These are phyloP conservation scores for Anthoptus insignis DNA, from an alignment of 2,888 invertebrate species.

Conservation along the genomic window DNA sequence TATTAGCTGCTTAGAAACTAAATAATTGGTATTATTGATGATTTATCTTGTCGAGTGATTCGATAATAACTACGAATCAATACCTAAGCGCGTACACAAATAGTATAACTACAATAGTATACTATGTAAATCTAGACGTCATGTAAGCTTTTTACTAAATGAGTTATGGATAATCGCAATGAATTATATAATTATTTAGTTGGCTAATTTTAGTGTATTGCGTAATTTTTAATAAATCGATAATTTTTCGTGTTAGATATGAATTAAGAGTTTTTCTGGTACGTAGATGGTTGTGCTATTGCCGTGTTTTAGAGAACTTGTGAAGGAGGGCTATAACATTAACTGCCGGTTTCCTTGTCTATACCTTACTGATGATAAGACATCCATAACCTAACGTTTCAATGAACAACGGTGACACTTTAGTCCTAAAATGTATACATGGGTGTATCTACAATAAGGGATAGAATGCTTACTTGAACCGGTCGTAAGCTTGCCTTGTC, in stretches of 20 bases:
- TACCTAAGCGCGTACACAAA: conserved; percentile 35
- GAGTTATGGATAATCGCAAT: conserved; percentile 53
- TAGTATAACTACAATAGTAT: too few relatives aligned
- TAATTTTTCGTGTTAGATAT: conserved; percentile 77
- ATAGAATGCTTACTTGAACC: neutral
- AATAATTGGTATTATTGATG: conserved; percentile 17
- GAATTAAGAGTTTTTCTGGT: conserved; percentile 80
- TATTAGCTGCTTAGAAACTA: too few relatives aligned
- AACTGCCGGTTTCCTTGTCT: conserved; percentile 46
- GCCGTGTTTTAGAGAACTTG: conserved; percentile 58
- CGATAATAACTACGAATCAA: conserved; percentile 15
- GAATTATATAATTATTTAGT: conserved; percentile 74
- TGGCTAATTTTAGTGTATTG: conserved; percentile 78
- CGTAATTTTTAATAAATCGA: conserved; percentile 78
- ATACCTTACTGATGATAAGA: conserved; percentile 28
- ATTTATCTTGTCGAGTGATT: conserved; percentile 16
- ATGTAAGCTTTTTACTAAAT: conserved; percentile 28
- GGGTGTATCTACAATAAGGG: neutral
- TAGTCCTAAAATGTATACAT: too few relatives aligned
- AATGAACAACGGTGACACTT: too few relatives aligned
- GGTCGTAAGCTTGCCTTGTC: conserved; percentile 46
- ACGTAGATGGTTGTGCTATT: conserved; percentile 81
- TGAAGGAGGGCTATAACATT: conserved; percentile 69
- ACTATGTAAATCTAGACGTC: conserved; percentile 30
- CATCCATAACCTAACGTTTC: too few relatives aligned